A percentile compares a stretch with the other conserved stretches of the same genome.
Evolutionary conservation across 2,888 invertebrate genomes (phyloP).

Genomic region (Mechanitis mazaeus): DNA sequence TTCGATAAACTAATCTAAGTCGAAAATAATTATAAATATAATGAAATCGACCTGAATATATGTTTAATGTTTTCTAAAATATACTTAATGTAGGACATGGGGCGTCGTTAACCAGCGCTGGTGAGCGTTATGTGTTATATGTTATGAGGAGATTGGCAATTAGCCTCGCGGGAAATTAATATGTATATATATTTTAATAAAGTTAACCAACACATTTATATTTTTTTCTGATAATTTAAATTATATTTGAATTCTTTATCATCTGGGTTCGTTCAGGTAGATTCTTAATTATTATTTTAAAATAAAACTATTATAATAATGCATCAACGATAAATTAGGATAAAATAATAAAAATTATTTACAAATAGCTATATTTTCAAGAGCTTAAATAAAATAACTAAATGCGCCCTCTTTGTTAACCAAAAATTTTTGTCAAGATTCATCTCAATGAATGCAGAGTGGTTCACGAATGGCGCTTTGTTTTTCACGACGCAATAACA

Average conservation of each 20-base stretch:
- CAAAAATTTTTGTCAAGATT: not conserved
- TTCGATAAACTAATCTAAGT: slow-evolving; percentile 17
- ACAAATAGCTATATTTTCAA: not conserved
- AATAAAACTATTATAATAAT: too few species aligned
- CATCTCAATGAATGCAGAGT: not conserved
- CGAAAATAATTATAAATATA: slow-evolving; percentile 11
- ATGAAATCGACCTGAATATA: not conserved
- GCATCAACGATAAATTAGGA: too few species aligned
- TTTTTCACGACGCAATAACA: not conserved
- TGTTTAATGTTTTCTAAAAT: not conserved
- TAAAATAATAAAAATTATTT: not conserved
- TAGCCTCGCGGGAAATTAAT: not conserved
- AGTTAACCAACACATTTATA: too few species aligned
- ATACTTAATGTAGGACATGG: not conserved
- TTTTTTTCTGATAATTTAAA: too few species aligned
- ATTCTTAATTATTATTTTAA: too few species aligned
- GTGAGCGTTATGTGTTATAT: not conserved
- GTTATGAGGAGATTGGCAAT: not conserved
- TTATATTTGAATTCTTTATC: too few species aligned
- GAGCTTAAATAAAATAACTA: not conserved
- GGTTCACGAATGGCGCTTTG: not conserved
- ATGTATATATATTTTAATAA: not conserved
- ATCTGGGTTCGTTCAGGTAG: too few species aligned
- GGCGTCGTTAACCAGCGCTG: not conserved
- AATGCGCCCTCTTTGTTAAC: slow-evolving; percentile 2